Base-by-base conservation (phyloP, 2,888 invertebrate genomes). In the Mesodorylaimus sp. region DNA sequence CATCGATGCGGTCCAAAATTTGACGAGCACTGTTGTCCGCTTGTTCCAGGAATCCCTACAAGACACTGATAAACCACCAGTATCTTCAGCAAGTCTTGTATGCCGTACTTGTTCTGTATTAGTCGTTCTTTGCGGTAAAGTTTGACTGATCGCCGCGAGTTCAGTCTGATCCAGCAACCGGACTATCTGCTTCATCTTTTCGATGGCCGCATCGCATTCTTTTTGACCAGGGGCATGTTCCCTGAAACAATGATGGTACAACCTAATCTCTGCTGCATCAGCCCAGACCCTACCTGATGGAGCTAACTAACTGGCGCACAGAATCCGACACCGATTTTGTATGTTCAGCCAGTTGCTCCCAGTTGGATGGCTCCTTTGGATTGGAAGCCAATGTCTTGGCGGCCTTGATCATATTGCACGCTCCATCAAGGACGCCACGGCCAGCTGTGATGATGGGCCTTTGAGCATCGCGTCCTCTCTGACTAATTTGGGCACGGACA, bases 321-420 rank as follows among this genome's bases (percentile, higher is more conserved):
- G 88, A 84, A 67, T 95, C 93, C 1, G 91, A 91, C 1, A 97
- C 91, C 47, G 79, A 81, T 67, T 88, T 91, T 65, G 89, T 89
- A 72, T 91, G 87, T 59, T 79, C 79, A 1, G 93, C 89, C 53
- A 97, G 77, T 52, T 80, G 75, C 66, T 91, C 89, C 89, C 95
- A 95, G 24, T 86, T 86, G 1, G 82, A 76, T 2, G 89, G 83
- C 70, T 95, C 93, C 56, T 81, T 79, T 0, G 91, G 88, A 3
- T 82, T 78, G 28, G 86, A 76, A 0, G 87, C 87, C 54, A 97
- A 73, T 47, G 79, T 81, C 63, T 85, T 84, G 1, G 91, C 89
- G 0, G 89, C 79, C 61, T 79, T 77, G 47, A 97, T 80, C 81
- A 97, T 89, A 41, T 79, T 77, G 61, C 81, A 81, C 0, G 84